These are phyloP conservation scores for Catharus bicknelli DNA, from an alignment of 2,113 vertebrate genomes.

Conservation along the genomic window DNA sequence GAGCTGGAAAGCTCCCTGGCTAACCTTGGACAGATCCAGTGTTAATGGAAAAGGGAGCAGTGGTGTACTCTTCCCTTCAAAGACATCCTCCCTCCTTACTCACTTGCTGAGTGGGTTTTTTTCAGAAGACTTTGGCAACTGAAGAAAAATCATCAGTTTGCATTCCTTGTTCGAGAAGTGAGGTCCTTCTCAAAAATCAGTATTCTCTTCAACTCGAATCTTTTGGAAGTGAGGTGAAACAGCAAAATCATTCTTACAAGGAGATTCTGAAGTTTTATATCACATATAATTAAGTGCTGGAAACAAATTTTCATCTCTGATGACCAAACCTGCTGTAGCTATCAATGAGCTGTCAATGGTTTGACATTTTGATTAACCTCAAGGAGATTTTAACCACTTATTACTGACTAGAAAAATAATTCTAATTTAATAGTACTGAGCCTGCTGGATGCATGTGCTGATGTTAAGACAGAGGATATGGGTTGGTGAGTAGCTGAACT, in stretches of 20 bases:
- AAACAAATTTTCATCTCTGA: background rate
- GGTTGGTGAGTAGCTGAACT: background rate
- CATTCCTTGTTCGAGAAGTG: background rate
- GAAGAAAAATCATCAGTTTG: background rate
- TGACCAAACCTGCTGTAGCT: background rate
- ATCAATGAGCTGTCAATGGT: background rate
- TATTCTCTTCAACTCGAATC: background rate
- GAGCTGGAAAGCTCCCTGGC: background rate
- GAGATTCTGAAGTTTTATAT: background rate
- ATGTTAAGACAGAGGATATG: background rate
- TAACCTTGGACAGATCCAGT: background rate
- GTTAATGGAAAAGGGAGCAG: background rate
- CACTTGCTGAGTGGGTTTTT: background rate
- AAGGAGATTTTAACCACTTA: background rate
- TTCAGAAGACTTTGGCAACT: background rate
- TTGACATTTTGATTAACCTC: background rate
- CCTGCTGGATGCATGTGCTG: fast-evolving
- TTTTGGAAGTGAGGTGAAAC: background rate
- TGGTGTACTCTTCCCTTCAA: background rate
- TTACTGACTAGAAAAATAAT: background rate
- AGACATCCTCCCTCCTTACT: background rate
- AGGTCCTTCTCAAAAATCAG: background rate
- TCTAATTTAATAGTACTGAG: background rate
- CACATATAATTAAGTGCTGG: background rate
- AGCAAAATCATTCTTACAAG: background rate